These are phyloP conservation scores for Luffia ferchaultella DNA, from an alignment of 2,888 invertebrate genomes.

Conservation along the genomic window DNA sequence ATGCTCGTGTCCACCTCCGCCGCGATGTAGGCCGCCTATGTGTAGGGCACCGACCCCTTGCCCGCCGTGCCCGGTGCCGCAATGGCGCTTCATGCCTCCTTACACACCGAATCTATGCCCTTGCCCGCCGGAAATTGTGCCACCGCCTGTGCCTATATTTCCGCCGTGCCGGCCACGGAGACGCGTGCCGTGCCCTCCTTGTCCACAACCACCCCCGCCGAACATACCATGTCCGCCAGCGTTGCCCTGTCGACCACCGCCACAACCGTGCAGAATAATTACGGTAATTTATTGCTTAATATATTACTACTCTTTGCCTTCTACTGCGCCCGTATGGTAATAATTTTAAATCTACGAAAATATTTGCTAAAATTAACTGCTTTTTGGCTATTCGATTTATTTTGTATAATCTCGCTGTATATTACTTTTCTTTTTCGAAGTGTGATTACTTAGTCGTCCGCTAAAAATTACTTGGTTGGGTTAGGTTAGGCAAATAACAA, in stretches of 20 bases:
- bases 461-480: too few relatives aligned
- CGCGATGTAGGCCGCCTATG: slow-evolving; percentile 41
- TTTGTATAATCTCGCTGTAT: not conserved
- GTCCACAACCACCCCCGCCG: slow-evolving; percentile 34
- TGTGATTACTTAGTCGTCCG: too few relatives aligned
- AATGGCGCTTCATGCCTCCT: slow-evolving; percentile 26
- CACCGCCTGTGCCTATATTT: slow-evolving; percentile 47
- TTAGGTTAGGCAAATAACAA: too few relatives aligned
- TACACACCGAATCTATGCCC: slow-evolving; percentile 31
- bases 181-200: slow-evolving; percentile 31
- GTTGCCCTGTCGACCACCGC: slow-evolving; percentile 31
- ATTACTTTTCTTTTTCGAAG: not conserved
- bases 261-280: not conserved
- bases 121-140: slow-evolving; percentile 34
- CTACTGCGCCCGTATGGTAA: too few relatives aligned
- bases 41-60: slow-evolving; percentile 45
- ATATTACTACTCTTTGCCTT: too few relatives aligned
- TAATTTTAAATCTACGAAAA: too few relatives aligned
- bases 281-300: not conserved
- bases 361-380: too few relatives aligned
- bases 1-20: slow-evolving; percentile 39
- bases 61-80: slow-evolving; percentile 47
- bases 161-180: slow-evolving; percentile 46
- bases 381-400: not conserved
- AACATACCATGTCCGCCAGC: slow-evolving; percentile 44